These are phyloP conservation scores for Pollimyrus isidori DNA, from an alignment of 2,113 vertebrate genomes.

Conservation along the genomic window DNA sequence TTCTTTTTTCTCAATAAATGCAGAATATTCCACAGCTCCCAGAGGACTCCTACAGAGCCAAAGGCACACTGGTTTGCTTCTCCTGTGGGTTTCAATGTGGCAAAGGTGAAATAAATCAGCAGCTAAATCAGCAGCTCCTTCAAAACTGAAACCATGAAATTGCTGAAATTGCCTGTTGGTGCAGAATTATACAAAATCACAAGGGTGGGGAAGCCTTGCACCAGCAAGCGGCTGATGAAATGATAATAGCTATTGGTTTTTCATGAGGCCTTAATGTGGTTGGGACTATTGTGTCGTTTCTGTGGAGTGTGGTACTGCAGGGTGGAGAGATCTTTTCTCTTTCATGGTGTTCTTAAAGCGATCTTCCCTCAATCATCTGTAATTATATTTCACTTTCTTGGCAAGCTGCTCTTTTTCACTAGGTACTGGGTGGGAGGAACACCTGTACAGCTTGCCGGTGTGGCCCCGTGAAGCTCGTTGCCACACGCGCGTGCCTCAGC, in stretches of 20 bases:
- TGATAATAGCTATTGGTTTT: conserved; percentile 13
- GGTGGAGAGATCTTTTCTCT: background rate
- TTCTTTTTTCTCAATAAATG: conserved; percentile 8
- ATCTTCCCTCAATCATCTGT: conserved; percentile 19
- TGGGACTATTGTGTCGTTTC: conserved; percentile 9
- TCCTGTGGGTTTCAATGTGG: conserved; percentile 12
- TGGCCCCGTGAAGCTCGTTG: background rate
- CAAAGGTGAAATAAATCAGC: background rate
- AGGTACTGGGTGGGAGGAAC: conserved; percentile 6
- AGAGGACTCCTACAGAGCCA: background rate
- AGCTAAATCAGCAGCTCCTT: conserved; percentile 12
- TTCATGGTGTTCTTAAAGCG: conserved; percentile 15
- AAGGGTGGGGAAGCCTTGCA: background rate
- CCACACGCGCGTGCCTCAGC: conserved; percentile 18
- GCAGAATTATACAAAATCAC: conserved; percentile 20
- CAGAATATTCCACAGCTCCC: background rate
- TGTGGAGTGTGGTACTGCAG: background rate
- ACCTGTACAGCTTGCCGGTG: conserved; percentile 19
- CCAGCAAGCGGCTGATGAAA: background rate
- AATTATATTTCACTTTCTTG: conserved; percentile 25
- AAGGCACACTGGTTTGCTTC: background rate
- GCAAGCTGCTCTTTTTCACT: background rate
- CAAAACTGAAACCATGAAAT: conserved; percentile 26
- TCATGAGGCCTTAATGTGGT: conserved; percentile 25
- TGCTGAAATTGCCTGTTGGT: conserved; percentile 24